These are phyloP conservation scores for Fringilla coelebs DNA, from an alignment of 2,797 vertebrate species.

Conservation along the genomic window DNA sequence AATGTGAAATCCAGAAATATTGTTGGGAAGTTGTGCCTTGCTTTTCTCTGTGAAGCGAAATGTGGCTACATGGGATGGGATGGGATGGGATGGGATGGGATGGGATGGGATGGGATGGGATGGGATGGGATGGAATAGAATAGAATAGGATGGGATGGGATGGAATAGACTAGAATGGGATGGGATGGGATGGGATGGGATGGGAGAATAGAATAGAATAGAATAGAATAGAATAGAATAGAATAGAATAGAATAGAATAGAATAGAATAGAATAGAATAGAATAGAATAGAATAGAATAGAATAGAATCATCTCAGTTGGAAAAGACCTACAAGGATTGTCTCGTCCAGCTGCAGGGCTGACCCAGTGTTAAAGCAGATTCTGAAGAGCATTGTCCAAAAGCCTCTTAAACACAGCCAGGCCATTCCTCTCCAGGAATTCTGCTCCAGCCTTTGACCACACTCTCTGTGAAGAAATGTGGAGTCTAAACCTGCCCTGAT, in stretches of 20 bases:
- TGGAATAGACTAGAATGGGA: background rate
- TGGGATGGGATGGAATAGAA: too few species aligned
- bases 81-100: too few species aligned
- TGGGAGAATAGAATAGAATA: too few species aligned
- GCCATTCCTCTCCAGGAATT: background rate
- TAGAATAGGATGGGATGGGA: background rate
- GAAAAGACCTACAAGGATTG: background rate
- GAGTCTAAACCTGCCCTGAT: background rate
- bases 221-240: background rate
- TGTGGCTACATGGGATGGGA: background rate
- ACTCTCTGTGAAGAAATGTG: background rate
- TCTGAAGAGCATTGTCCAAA: background rate
- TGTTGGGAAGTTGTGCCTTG: too few species aligned
- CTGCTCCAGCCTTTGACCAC: background rate
- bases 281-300: background rate
- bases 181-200: background rate
- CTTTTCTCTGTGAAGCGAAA: too few species aligned
- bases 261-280: background rate
- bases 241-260: background rate
- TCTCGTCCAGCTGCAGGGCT: background rate
- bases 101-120: too few species aligned
- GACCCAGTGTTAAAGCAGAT: background rate
- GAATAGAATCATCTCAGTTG: background rate
- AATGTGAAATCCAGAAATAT: too few species aligned
- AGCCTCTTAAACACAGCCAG: background rate